Percentiles rank a stretch among this genome's conserved stretches.
Evolutionary conservation across 2,113 vertebrate species (phyloP).

Genomic region (cat (Felis catus)): F.catus_Fca126_mat1.0 CM031418.1:133535501-133536000

Average conservation of each 20-base stretch:
- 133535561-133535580: background rate
- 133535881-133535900: background rate
- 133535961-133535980: background rate
- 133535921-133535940: background rate
- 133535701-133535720: background rate
- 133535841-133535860: background rate
- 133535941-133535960: background rate
- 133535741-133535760: background rate
- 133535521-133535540: background rate
- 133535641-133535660: background rate
- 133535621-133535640: background rate
- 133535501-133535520: constrained; percentile 35
- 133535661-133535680: background rate
- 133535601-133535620: background rate
- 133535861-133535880: background rate
- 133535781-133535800: constrained; percentile 25
- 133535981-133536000: background rate
- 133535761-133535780: constrained; percentile 15
- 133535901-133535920: background rate
- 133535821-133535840: background rate
- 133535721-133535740: background rate
- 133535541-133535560: constrained; percentile 14
- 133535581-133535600: background rate
- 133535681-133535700: background rate
- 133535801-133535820: background rate